phyloP scores from a whole-genome alignment of 2,888 invertebrate species.

The Ceriagrion tenellum region DNA sequence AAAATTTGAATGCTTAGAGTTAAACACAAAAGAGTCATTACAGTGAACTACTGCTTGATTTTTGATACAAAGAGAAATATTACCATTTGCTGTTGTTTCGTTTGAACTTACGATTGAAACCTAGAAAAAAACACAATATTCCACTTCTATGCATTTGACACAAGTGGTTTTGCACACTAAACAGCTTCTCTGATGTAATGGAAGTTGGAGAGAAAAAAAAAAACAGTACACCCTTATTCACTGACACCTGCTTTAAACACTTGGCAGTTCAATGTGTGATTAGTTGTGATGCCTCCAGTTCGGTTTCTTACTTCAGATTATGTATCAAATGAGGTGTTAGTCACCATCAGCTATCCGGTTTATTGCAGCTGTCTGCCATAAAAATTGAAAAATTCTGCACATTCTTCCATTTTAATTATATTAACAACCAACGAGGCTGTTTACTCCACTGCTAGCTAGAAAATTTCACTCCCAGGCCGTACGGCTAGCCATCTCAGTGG shows the following conservation, averaged over 20 bases:
- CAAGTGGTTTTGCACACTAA: slow-evolving; percentile 22
- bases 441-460: slow-evolving; percentile 29
- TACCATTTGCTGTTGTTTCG: not conserved
- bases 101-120: not conserved
- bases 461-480: slow-evolving; percentile 26
- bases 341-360: not conserved
- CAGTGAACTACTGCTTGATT: not conserved
- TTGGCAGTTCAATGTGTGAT: not conserved
- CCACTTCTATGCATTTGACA: not conserved
- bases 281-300: not conserved
- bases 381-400: slow-evolving; percentile 8
- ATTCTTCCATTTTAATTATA: not conserved
- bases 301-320: not conserved
- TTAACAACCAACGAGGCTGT: slow-evolving; percentile 13
- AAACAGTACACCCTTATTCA: slow-evolving; percentile 19
- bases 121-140: slow-evolving; percentile 36
- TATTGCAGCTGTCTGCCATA: not conserved
- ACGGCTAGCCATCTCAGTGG: slow-evolving; percentile 21
- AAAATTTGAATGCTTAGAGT: not conserved
- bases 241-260: slow-evolving; percentile 10
- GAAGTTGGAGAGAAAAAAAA: slow-evolving; percentile 15
- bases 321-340: not conserved
- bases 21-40: not conserved
- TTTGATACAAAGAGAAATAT: not conserved
- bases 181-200: slow-evolving; percentile 35